Evolutionary conservation across 2,888 invertebrate genomes (phyloP), one percentile per base, ranked within the genome.

Genomic region (Patella depressa): DNA sequence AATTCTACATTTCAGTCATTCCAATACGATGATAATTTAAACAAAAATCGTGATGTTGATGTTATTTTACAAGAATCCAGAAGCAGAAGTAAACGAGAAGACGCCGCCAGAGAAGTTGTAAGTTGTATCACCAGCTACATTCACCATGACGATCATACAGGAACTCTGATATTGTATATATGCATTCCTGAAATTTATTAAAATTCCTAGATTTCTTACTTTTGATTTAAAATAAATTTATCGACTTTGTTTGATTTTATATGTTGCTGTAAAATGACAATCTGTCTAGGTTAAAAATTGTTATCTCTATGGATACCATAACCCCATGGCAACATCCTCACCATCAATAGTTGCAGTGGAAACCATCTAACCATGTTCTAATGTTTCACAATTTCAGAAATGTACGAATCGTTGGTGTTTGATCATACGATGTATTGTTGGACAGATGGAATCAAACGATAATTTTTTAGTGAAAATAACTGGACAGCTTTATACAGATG

Each of bases 381-480:
- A 73, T 65, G 24, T 55, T 69, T 71, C 45, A 45, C 9, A 45
- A 14, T 82, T 78, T 11, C 79, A 86, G 86, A 79, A 79, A 0
- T 87, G 86, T 79, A 78, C 78, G 15, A 79, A 74, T 11, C 80
- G 76, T 17, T 81, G 86, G 45, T 90, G 89, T 79, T 85, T 85
- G 0, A 79, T 85, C 53, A 87, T 89, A 53, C 82, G 83, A 45
- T 90, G 90, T 83, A 82, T 82, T n/a, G 80, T 89, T 53, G 86
- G 86, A 5, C 81, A 84, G 24, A 80, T 89, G 81, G 77, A 80
- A 34, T 80, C 81, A 7, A 81, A 84, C 9, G 84, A 85, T 14
- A 85, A 80, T 57, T 86, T 86, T 19, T 79, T 85, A 29, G 81
- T 90, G 4, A 85, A 79, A 71, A 82, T 90, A 14, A 81, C 80